Conservation (phyloP, 1,140 invertebrate species). For the Euwallacea fornicatus region DNA sequence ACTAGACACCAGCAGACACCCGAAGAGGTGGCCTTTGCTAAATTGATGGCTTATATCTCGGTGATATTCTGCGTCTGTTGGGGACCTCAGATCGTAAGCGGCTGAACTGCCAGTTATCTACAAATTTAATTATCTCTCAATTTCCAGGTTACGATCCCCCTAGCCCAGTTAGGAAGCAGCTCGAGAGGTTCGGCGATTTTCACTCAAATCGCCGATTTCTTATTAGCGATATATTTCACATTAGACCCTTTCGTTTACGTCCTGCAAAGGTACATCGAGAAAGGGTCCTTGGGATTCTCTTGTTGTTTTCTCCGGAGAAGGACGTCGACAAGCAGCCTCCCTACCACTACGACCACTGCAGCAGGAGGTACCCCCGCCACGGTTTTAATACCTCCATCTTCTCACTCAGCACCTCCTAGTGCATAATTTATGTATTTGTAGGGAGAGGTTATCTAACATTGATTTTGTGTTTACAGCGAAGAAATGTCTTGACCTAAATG, state of each 20-base stretch:
- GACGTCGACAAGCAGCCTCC: constrained; percentile 38
- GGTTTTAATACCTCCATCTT: constrained; percentile 30
- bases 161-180: constrained; percentile 59
- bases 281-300: constrained; percentile 33
- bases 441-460: constrained; percentile 8
- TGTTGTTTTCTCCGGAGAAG: constrained; percentile 39
- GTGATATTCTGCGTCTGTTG: constrained; percentile 82
- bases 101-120: background rate
- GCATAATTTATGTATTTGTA: constrained; percentile 13
- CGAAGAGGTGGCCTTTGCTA: constrained; percentile 81
- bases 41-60: constrained; percentile 79
- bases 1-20: constrained; percentile 61
- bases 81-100: constrained; percentile 84
- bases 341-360: constrained; percentile 39
- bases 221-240: constrained; percentile 80
- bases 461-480: constrained; percentile 1
- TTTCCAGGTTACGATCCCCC: constrained; percentile 68
- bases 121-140: constrained; percentile 1
- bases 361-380: constrained; percentile 39
- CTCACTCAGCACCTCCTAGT: constrained; percentile 22
- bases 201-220: constrained; percentile 66
- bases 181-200: constrained; percentile 53
- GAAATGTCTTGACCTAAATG: constrained; percentile 31
- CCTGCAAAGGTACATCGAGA: constrained; percentile 59
- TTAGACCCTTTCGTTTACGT: constrained; percentile 84